Evolutionary conservation across 2,113 vertebrate genomes (phyloP).

Genomic region (Orthonyx spaldingii): DNA sequence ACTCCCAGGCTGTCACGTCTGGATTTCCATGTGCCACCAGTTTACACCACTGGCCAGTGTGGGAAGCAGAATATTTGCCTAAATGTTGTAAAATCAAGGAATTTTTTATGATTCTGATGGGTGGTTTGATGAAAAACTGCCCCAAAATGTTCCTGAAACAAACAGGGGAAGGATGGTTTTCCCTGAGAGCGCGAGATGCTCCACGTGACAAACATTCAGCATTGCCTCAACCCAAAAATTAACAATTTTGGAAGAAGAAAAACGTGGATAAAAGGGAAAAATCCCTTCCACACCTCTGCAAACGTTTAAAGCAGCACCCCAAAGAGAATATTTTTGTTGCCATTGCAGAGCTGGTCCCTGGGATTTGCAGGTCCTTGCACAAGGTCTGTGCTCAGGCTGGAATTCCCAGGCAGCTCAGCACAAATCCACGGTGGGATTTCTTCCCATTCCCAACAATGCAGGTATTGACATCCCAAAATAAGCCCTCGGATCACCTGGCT

Average conservation of each 20-base stretch:
- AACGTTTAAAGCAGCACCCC: not conserved
- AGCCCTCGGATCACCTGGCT: not conserved
- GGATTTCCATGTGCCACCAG: not conserved
- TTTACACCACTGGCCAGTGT: not conserved
- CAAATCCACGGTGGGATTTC: not conserved
- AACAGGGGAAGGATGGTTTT: not conserved
- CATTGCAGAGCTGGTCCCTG: not conserved
- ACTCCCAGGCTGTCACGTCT: not conserved
- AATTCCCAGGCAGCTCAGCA: not conserved
- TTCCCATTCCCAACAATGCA: not conserved
- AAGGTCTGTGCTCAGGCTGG: not conserved
- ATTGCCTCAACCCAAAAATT: not conserved
- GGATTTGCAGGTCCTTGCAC: not conserved
- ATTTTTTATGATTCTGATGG: not conserved
- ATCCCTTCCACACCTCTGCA: not conserved
- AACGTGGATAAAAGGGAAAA: accelerated
- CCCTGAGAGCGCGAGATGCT: not conserved
- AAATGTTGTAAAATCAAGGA: not conserved
- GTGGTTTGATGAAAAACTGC: not conserved
- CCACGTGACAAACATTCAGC: accelerated
- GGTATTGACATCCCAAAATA: not conserved
- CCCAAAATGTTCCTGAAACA: not conserved
- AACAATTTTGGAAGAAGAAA: not conserved
- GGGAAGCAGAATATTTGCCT: not conserved
- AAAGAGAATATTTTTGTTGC: not conserved